Conservation (phyloP, 2,888 invertebrate species). For the Apamea epomidion region DNA sequence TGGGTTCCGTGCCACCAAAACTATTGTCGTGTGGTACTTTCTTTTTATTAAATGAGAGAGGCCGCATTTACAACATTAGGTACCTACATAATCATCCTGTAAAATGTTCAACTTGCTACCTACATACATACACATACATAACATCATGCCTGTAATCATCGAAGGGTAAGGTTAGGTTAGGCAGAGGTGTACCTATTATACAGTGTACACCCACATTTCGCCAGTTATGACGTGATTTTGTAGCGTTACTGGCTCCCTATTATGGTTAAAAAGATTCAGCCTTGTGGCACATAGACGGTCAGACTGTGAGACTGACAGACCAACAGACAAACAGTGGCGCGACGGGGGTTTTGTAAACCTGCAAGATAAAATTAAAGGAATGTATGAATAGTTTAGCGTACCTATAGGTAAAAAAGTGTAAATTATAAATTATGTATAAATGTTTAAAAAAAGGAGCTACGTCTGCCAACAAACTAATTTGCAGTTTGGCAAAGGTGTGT, state of each 20-base stretch:
- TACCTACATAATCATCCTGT: background rate
- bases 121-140: background rate
- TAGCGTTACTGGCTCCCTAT: background rate
- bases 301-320: background rate
- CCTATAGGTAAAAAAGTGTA: background rate
- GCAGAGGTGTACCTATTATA: background rate
- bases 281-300: too few relatives aligned
- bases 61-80: background rate
- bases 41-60: too few relatives aligned
- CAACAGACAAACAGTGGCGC: too few relatives aligned
- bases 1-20: conserved; percentile 14
- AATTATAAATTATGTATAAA: background rate
- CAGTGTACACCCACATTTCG: background rate
- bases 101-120: background rate
- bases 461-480: background rate
- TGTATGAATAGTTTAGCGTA: background rate
- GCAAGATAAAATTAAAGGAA: background rate
- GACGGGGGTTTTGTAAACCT: background rate
- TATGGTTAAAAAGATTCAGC: background rate
- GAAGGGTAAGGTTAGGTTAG: background rate
- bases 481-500: background rate
- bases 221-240: background rate
- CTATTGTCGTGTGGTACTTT: too few relatives aligned
- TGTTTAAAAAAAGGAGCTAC: background rate
- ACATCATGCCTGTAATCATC: background rate